Conservation (phyloP, 1,140 invertebrate species). For the Acromyrmex heyeri region DNA sequence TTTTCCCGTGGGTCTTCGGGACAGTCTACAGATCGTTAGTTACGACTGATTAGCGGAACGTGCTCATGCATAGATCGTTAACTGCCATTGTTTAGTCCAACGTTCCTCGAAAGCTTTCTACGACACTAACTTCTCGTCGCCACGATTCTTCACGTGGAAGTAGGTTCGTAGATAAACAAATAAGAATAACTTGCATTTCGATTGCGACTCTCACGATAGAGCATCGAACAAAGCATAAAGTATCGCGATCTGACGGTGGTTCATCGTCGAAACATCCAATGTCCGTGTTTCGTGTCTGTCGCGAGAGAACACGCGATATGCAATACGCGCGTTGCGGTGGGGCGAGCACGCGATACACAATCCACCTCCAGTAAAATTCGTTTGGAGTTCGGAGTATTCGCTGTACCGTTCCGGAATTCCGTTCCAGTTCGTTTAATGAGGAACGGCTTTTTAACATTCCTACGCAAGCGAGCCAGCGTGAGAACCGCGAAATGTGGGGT, state of each 20-base stretch:
- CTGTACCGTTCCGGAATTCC: conserved; percentile 76
- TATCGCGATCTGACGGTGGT: neutral
- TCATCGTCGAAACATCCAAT: conserved; percentile 6
- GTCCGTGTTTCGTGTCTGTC: conserved; percentile 53
- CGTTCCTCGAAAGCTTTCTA: conserved; percentile 41
- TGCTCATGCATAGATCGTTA: conserved; percentile 73
- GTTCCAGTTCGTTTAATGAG: conserved; percentile 77
- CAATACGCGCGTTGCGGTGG: conserved; percentile 20
- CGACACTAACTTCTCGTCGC: neutral
- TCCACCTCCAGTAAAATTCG: conserved; percentile 64
- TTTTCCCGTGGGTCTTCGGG: conserved; percentile 37
- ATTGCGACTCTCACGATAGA: neutral
- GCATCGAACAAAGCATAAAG: neutral
- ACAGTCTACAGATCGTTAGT: conserved; percentile 71
- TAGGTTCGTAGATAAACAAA: neutral
- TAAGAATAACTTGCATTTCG: neutral
- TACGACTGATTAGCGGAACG: conserved; percentile 75
- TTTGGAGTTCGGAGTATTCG: conserved; percentile 59
- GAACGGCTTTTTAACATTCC: conserved; percentile 76
- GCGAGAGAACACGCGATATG: conserved; percentile 48
- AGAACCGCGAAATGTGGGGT: conserved; percentile 75
- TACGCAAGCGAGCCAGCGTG: conserved; percentile 69
- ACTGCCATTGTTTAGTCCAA: conserved; percentile 61
- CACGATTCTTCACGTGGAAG: neutral
- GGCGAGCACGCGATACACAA: conserved; percentile 72